Base-by-base conservation (phyloP, 1,140 invertebrate genomes). In the Geopemphigus sp. region DNA sequence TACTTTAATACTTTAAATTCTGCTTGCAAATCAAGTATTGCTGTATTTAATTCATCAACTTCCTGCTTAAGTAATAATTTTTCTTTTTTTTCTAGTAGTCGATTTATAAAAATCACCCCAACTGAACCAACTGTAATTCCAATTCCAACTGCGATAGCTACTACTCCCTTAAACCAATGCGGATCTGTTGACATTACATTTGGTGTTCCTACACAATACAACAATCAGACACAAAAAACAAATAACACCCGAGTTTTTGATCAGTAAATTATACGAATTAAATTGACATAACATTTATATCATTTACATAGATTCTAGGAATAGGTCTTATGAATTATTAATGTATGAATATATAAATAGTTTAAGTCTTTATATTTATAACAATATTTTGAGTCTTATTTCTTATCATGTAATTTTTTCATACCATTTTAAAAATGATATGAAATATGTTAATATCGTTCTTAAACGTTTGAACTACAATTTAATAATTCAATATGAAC, bases 1-100 rank as follows among this genome's bases (percentile, higher is more conserved):
- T 87, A 86, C 82, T 85, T 85, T n/a, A 88, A 82, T 15, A 84
- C 81, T 82, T 89, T 86, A 24, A 90, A 82, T 83, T 90, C 88
- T 68, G 84, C 81, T 80, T 86, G 85, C 82, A 90, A 85, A 26
- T 86, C 85, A 6, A 85, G 81, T 15, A 90, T 84, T 83, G 89
- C 88, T 56, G 84, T 84, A 76, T 88, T 87, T 32, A 90, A 81
- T 19, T 87, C 84, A 24, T 86, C 86, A 17, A 90, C 85, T 83
- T 90, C 88, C 82, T 86, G 84, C 72, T 83, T 82, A 19, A 83
- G 53, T 22, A 82, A 66, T 26, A 82, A 12, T 73, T 83, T 81
- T 80, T 80, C 82, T 57, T 81, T 82, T 76, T 83, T 81, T 78
- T 82, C 82, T 64, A 82, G 81, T 22, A 83, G 64, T n/a, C 82